phyloP scores from a whole-genome alignment of 2,113 vertebrate genomes.

The Ceuthmochares aereus region DNA sequence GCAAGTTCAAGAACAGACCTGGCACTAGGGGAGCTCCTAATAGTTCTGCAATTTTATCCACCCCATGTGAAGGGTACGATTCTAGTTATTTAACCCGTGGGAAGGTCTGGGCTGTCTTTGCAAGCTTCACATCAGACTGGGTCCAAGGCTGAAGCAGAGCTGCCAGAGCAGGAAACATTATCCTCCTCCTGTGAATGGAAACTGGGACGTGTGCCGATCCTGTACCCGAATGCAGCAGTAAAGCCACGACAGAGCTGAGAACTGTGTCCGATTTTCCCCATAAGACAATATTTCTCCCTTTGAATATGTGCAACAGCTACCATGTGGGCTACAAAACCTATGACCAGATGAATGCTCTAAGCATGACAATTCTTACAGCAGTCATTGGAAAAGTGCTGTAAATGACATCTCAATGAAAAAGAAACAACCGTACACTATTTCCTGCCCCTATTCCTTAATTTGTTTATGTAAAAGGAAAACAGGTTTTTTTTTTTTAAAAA shows the following conservation, averaged over 20 bases:
- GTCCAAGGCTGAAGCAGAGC: neutral
- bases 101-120: neutral
- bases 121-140: neutral
- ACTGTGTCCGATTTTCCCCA: neutral
- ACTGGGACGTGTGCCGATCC: neutral
- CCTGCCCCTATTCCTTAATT: neutral
- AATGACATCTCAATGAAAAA: neutral
- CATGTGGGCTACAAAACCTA: neutral
- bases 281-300: neutral
- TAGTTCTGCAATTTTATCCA: neutral
- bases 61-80: neutral
- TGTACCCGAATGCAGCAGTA: neutral
- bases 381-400: neutral
- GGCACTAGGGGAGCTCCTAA: neutral
- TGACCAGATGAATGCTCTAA: neutral
- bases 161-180: slow-evolving; percentile 5
- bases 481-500: no score
- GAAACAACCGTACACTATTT: neutral
- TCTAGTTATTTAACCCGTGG: neutral
- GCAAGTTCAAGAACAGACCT: neutral
- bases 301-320: neutral
- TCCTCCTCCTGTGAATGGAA: neutral
- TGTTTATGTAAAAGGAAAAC: neutral
- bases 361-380: neutral
- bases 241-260: neutral